A percentile compares a stretch with the other conserved stretches of the same genome.
Conservation (phyloP, 2,888 invertebrate genomes). For the Synanthedon vespiformis region DNA sequence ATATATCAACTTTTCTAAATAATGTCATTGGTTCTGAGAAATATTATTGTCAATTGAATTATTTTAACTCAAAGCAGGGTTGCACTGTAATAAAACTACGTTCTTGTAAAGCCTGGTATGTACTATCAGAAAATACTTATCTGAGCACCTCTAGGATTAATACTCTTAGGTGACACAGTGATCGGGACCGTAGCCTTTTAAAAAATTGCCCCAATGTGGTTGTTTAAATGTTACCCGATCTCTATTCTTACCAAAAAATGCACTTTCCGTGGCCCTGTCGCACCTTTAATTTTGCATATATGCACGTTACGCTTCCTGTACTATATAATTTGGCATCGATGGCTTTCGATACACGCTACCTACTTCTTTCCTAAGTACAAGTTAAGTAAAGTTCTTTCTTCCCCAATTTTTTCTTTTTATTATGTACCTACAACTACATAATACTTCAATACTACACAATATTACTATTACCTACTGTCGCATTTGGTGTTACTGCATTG, state of each 20-base stretch:
- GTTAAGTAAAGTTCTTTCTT: no score
- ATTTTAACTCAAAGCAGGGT: no score
- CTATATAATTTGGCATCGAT: slow-evolving; percentile 34
- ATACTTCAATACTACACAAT: slow-evolving; percentile 47
- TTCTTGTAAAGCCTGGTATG: no score
- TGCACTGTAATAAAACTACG: no score
- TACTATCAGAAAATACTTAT: no score
- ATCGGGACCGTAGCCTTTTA: no score
- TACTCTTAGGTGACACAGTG: no score
- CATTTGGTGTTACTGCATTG: slow-evolving; percentile 52
- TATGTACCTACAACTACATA: slow-evolving; percentile 25
- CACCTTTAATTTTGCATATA: slow-evolving; percentile 37
- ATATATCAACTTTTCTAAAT: no score
- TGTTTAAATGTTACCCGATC: slow-evolving; percentile 12
- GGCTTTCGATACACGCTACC: slow-evolving; percentile 36
- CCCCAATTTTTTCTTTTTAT: no score
- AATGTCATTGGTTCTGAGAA: no score
- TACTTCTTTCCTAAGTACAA: neutral
- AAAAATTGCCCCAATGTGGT: slow-evolving; percentile 1
- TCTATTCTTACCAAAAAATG: slow-evolving; percentile 11
- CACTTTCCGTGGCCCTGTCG: slow-evolving; percentile 55
- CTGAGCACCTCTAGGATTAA: no score
- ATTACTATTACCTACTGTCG: slow-evolving; percentile 29
- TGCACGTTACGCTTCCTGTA: slow-evolving; percentile 49
- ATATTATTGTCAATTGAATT: no score